A percentile compares a stretch with the other conserved stretches of the same genome.
phyloP scores from a whole-genome alignment of 1,140 invertebrate species.

The Arion vulgaris region DNA sequence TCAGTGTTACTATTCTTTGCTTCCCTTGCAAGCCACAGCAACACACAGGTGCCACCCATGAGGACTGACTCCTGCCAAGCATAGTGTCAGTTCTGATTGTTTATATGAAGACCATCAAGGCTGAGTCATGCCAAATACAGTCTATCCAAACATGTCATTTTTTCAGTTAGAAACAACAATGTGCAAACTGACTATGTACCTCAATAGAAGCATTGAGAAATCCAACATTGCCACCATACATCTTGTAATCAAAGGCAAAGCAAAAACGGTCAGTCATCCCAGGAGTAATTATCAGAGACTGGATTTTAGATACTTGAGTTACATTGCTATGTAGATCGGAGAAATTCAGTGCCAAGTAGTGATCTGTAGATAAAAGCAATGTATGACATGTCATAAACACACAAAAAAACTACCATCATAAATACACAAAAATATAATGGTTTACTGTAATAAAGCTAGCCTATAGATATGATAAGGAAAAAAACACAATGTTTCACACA shows the following conservation, averaged over 20 bases:
- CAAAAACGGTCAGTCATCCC: slow-evolving; percentile 46
- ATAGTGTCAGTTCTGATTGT: no score
- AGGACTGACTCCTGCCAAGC: no score
- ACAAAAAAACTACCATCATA: background rate
- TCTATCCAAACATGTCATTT: no score
- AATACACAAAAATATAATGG: no score
- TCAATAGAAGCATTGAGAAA: slow-evolving; percentile 53
- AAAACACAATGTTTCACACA: no score
- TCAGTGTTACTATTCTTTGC: no score
- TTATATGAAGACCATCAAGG: no score
- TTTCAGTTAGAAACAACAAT: background rate
- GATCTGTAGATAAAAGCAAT: background rate
- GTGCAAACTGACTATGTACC: background rate
- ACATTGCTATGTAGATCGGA: background rate
- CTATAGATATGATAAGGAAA: no score
- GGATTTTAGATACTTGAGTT: background rate
- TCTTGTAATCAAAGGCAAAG: slow-evolving; percentile 81
- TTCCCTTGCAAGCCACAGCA: no score
- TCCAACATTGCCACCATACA: slow-evolving; percentile 78
- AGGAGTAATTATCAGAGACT: slow-evolving; percentile 42
- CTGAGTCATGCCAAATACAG: no score
- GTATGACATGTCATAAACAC: background rate
- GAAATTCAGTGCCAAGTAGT: slow-evolving; percentile 15
- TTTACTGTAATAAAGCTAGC: no score
- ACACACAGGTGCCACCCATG: no score